Evolutionary conservation across 2,113 vertebrate species (phyloP), one percentile per base, ranked within the genome.

Genomic region (Eurypyga helias): DNA sequence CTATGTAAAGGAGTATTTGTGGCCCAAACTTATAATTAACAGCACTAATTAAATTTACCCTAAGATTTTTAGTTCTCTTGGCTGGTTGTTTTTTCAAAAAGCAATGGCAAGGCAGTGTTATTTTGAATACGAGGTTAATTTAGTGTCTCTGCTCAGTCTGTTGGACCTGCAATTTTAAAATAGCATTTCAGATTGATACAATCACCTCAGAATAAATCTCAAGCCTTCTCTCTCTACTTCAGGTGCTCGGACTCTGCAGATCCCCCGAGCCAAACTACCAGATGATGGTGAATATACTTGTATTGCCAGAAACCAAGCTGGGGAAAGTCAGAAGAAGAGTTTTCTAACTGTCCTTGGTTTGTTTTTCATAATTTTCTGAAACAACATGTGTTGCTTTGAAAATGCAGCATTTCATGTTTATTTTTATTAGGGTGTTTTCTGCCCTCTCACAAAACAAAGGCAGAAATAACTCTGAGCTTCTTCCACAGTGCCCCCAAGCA

Each of bases 251-350:
- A 99, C 97, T 4, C 97, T 99, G 57, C 99, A 99, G 96, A 99
- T 99, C 92, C 97, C 99, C 58, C 98, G 98, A 82, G 98, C 99
- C 82, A 99, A 98, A 88, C 97, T 99, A n/a, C 98, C 98, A 15
- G 99, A 99, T 71, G 99, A 97, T 33, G 99, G 99, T 46, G 99
- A 99, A 92, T 99, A 99, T 91, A 98, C 95, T 67, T 99, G 99
- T 78, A 95, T 99, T 91, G 99, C 99, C 86, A 98, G 99, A 93
- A 99, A 99, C 87, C 98, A 98, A 85, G 99, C 99, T 89, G 99
- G 99, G 81, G 98, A 99, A 97, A 98, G 98, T 91, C 98, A 98
- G 94, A 99, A 99, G 95, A 98, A 97, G 71, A 97, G 98, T 94
- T 97, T 98, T 92, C 98, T 99, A 58, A 99, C 98, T 20, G 98